phyloP scores from a whole-genome alignment of 2,888 invertebrate species.

The Lycocerus yunnanus region DNA sequence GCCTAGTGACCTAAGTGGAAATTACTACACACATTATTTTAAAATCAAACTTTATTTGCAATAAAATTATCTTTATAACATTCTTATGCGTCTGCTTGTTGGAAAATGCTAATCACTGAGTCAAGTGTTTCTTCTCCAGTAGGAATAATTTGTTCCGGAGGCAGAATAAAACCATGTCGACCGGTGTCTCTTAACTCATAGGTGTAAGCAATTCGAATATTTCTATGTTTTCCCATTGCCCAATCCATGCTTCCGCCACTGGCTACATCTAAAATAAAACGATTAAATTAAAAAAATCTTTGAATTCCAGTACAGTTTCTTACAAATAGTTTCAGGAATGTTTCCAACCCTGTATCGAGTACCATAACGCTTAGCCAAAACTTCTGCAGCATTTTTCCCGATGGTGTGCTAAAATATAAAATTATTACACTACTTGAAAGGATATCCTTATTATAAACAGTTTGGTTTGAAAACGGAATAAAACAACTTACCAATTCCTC shows the following conservation, averaged over 20 bases:
- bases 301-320: constrained; percentile 33
- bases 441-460: too few relatives aligned
- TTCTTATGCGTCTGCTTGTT: constrained; percentile 39
- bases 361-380: constrained; percentile 51
- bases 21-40: too few relatives aligned
- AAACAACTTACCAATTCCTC: constrained; percentile 57
- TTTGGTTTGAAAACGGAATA: too few relatives aligned
- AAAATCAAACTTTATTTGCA: background rate
- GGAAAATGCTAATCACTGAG: constrained; percentile 58
- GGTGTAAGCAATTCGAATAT: constrained; percentile 65
- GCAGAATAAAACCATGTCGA: constrained; percentile 68
- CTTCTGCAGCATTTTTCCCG: constrained; percentile 46
- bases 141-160: constrained; percentile 67
- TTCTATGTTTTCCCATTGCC: constrained; percentile 64
- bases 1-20: too few relatives aligned
- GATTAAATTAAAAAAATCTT: background rate
- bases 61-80: background rate
- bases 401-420: constrained; percentile 45
- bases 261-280: constrained; percentile 7
- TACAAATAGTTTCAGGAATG: constrained; percentile 58
- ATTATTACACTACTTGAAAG: too few relatives aligned
- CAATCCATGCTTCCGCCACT: constrained; percentile 65
- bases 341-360: constrained; percentile 55
- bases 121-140: constrained; percentile 68
- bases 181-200: constrained; percentile 69